A percentile compares a stretch with the other conserved stretches of the same genome.
phyloP scores from a whole-genome alignment of 1,140 invertebrate species.

The Maconellicoccus hirsutus region DNA sequence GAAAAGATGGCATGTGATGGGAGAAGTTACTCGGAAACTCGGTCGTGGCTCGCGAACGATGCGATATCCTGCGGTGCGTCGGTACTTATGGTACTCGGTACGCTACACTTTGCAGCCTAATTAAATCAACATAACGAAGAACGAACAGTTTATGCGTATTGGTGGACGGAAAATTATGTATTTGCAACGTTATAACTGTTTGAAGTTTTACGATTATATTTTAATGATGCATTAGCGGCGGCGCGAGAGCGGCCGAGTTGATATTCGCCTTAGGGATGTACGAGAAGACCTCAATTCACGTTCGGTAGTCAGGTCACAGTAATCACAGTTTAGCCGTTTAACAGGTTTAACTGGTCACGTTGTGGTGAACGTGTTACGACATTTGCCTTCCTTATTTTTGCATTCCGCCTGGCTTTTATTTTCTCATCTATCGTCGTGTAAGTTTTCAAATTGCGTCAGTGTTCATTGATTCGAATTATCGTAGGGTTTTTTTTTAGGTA shows the following conservation, averaged over 20 bases:
- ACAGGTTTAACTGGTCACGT: conserved; percentile 18
- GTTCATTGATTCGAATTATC: no score
- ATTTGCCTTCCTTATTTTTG: neutral
- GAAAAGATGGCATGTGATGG: no score
- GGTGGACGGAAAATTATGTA: neutral
- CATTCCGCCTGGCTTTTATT: neutral
- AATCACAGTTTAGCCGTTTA: neutral
- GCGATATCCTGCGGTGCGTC: no score
- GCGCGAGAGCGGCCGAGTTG: neutral
- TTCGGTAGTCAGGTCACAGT: conserved; percentile 16
- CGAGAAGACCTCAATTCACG: conserved; percentile 1
- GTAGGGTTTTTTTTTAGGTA: no score
- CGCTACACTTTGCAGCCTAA: no score
- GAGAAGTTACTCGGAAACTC: no score
- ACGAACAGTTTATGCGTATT: no score
- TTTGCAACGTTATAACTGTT: neutral
- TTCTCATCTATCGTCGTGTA: neutral
- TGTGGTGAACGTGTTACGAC: neutral
- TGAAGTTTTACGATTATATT: conserved; percentile 1
- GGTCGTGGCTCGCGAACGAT: no score
- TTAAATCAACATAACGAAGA: no score
- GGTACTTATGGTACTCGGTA: no score
- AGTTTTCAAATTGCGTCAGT: no score
- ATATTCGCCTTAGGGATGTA: neutral
- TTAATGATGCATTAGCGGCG: neutral